Conservation (phyloP, 2,888 invertebrate species). For the Mechanitis messenoides region DNA sequence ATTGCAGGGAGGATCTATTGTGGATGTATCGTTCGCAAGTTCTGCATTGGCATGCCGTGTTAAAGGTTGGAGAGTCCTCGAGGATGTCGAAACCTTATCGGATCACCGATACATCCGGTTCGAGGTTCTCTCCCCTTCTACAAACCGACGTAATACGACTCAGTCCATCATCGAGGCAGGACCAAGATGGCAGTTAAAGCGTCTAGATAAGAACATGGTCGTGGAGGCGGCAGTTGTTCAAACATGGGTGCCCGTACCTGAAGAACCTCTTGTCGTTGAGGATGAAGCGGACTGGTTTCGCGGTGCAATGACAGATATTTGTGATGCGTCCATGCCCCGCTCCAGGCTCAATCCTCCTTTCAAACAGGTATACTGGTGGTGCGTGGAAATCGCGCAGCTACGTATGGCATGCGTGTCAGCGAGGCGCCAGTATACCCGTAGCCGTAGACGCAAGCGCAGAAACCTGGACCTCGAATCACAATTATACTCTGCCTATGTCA, state of each 20-base stretch:
- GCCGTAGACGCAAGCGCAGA: too few species aligned
- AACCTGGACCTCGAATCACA: too few species aligned
- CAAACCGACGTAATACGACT: neutral
- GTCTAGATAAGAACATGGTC: neutral
- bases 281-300: too few species aligned
- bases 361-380: too few species aligned
- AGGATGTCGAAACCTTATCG: conserved; percentile 21
- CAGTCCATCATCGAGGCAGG: neutral
- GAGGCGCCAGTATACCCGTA: too few species aligned
- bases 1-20: conserved; percentile 30
- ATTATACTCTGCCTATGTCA: too few species aligned
- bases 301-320: too few species aligned
- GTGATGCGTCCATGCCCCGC: too few species aligned
- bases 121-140: conserved; percentile 1
- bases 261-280: too few species aligned
- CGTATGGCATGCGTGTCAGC: too few species aligned
- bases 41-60: conserved; percentile 11
- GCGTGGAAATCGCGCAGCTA: too few species aligned
- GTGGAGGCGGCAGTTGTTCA: neutral
- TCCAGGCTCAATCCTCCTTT: too few species aligned
- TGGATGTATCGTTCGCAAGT: conserved; percentile 24
- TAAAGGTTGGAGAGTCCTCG: conserved; percentile 17
- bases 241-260: neutral
- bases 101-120: conserved; percentile 21
- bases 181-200: neutral